A percentile compares a stretch with the other conserved stretches of the same genome.
Evolutionary conservation across 2,888 invertebrate genomes (phyloP).

Genomic region (Synanthedon vespiformis): DNA sequence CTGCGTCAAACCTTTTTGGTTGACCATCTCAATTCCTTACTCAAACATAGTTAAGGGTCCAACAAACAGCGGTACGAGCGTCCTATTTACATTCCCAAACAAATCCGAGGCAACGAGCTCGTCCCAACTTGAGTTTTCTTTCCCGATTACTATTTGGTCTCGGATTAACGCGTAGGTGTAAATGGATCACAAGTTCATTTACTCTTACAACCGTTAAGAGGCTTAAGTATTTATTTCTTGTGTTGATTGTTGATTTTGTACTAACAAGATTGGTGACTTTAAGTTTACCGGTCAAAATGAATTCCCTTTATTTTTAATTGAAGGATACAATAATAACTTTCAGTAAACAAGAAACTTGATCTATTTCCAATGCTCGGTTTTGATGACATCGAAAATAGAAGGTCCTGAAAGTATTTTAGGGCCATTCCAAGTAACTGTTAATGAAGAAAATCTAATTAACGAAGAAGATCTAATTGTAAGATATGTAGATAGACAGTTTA

Average conservation of each 20-base stretch:
- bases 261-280: too few relatives aligned
- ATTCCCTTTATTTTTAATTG: too few relatives aligned
- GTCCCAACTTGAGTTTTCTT: slow-evolving; percentile 27
- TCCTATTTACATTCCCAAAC: slow-evolving; percentile 37
- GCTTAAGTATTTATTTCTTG: neutral
- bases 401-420: neutral
- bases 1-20: slow-evolving; percentile 20
- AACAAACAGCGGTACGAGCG: slow-evolving; percentile 25
- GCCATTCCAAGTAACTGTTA: neutral
- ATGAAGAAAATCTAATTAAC: neutral
- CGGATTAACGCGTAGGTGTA: neutral
- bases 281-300: too few relatives aligned
- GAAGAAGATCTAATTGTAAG: neutral
- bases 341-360: too few relatives aligned
- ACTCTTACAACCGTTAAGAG: neutral
- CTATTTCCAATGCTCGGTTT: too few relatives aligned
- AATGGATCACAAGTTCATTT: neutral
- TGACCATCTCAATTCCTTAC: slow-evolving; percentile 27
- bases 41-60: slow-evolving; percentile 51
- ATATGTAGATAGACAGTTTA: neutral
- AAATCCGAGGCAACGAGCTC: slow-evolving; percentile 42
- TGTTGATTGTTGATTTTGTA: too few relatives aligned
- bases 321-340: too few relatives aligned
- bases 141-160: slow-evolving; percentile 5
- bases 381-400: too few relatives aligned